These are phyloP conservation scores for Drosophila melanosoma DNA, from an alignment of 2,888 invertebrate genomes.

Conservation along the genomic window DNA sequence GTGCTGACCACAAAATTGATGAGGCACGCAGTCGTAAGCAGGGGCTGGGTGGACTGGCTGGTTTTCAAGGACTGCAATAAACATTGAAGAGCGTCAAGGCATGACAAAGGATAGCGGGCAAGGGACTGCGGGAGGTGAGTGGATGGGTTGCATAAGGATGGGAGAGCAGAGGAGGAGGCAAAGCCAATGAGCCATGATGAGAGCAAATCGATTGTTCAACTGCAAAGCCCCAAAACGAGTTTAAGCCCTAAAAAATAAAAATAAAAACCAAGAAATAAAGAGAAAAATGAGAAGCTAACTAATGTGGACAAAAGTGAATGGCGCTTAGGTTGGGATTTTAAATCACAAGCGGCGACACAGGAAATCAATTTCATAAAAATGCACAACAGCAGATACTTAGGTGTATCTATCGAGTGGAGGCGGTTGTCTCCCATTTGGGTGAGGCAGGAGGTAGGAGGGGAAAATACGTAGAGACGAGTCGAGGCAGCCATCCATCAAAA, in stretches of 20 bases:
- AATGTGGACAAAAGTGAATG: slow-evolving; percentile 27
- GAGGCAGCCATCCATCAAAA: slow-evolving; percentile 76
- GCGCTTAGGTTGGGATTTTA: slow-evolving; percentile 18
- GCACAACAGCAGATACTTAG: slow-evolving; percentile 40
- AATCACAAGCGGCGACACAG: slow-evolving; percentile 42
- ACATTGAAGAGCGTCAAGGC: slow-evolving; percentile 67
- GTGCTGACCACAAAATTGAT: slow-evolving; percentile 70
- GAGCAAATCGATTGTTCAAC: slow-evolving; percentile 73
- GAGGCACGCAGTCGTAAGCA: slow-evolving; percentile 47
- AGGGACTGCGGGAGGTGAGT: not conserved
- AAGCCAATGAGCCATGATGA: slow-evolving; percentile 75
- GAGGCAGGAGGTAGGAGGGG: too few relatives aligned
- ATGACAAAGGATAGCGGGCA: slow-evolving; percentile 61
- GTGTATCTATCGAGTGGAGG: not conserved
- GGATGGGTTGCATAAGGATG: not conserved
- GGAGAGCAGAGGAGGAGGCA: slow-evolving; percentile 9
- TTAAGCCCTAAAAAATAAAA: slow-evolving; percentile 34
- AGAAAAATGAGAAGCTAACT: slow-evolving; percentile 36
- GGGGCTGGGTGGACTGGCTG: slow-evolving; percentile 6
- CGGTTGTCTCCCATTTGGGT: slow-evolving; percentile 9
- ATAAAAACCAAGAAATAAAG: not conserved
- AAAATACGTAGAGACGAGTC: slow-evolving; percentile 40
- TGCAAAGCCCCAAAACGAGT: slow-evolving; percentile 62
- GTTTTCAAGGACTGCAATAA: slow-evolving; percentile 49
- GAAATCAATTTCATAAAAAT: slow-evolving; percentile 72